Conservation (phyloP, 1,140 invertebrate species). For the Eumaeus atala region DNA sequence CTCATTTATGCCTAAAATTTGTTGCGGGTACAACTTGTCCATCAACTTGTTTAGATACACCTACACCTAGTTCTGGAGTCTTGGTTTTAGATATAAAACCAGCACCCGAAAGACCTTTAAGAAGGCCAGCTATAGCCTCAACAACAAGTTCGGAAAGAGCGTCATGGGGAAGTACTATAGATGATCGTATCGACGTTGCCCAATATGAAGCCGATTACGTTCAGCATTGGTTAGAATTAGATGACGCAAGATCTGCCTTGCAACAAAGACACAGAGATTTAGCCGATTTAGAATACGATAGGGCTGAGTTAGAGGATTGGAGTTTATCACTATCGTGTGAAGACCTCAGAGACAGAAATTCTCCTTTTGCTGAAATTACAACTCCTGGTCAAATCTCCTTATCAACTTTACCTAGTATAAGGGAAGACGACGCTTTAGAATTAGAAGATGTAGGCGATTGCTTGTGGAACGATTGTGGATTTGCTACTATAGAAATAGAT, state of each 20-base stretch:
- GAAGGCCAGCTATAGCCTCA: constrained; percentile 56
- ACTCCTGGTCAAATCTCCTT: constrained; percentile 76
- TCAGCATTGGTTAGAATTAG: constrained; percentile 83
- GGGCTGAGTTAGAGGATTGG: constrained; percentile 86
- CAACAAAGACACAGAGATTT: constrained; percentile 80
- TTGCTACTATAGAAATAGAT: constrained; percentile 63
- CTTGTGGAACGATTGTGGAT: constrained; percentile 79
- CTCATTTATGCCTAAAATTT: constrained; percentile 81
- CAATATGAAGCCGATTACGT: constrained; percentile 84
- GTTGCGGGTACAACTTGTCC: constrained; percentile 73
- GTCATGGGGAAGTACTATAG: constrained; percentile 75
- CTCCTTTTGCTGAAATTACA: constrained; percentile 63
- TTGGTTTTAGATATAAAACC: constrained; percentile 74
- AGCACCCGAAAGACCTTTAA: constrained; percentile 58
- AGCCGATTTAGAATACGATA: constrained; percentile 82
- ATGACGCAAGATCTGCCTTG: constrained; percentile 79
- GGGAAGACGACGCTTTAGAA: constrained; percentile 82
- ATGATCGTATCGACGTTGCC: constrained; percentile 75
- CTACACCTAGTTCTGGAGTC: constrained; percentile 76
- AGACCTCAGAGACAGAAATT: constrained; percentile 76
- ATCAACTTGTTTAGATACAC: constrained; percentile 73
- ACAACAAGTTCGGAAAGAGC: constrained; percentile 69
- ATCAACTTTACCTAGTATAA: constrained; percentile 80
- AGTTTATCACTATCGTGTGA: constrained; percentile 82
- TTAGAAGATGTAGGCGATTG: constrained; percentile 83